Conservation (phyloP, 2,888 invertebrate genomes). For the Caenorhabditis macrosperma region DNA sequence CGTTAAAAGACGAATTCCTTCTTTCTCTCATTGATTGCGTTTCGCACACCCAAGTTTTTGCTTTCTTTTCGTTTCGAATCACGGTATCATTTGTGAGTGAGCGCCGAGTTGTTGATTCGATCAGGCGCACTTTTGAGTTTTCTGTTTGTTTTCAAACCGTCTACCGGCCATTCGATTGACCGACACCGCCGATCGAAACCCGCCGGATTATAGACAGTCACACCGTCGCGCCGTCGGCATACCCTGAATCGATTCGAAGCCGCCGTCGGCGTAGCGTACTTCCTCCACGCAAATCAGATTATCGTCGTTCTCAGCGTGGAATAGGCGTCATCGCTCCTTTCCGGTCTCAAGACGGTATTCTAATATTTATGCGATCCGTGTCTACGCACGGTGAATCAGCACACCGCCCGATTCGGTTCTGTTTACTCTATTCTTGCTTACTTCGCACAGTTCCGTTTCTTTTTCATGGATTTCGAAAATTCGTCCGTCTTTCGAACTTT, state of each 20-base stretch:
- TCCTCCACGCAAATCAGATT: constrained; percentile 22
- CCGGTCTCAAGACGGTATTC: constrained; percentile 14
- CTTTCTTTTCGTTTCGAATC: not conserved
- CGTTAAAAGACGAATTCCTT: not conserved
- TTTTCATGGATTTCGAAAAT: not conserved
- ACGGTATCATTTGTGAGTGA: not conserved
- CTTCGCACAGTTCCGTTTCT: constrained; percentile 19
- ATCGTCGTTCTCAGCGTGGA: constrained; percentile 3
- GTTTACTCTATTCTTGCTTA: constrained; percentile 37
- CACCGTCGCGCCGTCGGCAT: not conserved
- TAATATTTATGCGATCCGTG: constrained; percentile 26
- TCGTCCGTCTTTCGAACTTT: not conserved
- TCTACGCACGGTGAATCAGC: constrained; percentile 33
- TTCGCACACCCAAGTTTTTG: not conserved
- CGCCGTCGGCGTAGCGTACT: not conserved
- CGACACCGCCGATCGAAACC: constrained; percentile 26
- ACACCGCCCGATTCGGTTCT: constrained; percentile 5
- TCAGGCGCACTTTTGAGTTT: constrained; percentile 17
- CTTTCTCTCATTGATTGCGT: constrained; percentile 1
- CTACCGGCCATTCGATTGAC: constrained; percentile 11
- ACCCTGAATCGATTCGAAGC: constrained; percentile 12
- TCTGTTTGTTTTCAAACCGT: constrained; percentile 24
- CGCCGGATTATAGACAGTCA: constrained; percentile 45
- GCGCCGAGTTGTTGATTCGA: constrained; percentile 16
- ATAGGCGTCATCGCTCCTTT: not conserved